A percentile compares a stretch with the other conserved stretches of the same genome.
Conservation (phyloP, 2,888 invertebrate genomes). For the Chrysodeixis includens region DNA sequence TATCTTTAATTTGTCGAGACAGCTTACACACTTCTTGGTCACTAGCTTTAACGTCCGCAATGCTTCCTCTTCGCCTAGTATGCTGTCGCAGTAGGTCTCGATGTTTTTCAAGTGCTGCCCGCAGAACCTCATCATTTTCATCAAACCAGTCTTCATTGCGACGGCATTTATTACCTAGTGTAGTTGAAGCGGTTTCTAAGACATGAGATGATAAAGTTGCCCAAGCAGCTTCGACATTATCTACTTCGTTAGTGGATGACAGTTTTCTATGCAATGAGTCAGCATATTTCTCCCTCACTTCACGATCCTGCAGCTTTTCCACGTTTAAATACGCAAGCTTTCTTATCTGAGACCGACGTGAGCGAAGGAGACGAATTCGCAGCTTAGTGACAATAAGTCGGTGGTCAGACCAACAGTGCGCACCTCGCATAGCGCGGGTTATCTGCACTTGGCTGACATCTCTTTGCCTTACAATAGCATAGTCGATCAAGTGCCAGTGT, state of each 20-base stretch:
- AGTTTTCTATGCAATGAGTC: background rate
- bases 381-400: slow-evolving; percentile 42
- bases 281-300: slow-evolving; percentile 1
- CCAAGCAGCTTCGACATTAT: background rate
- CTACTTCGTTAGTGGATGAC: background rate
- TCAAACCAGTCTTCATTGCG: slow-evolving; percentile 16
- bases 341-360: background rate
- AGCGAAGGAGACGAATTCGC: background rate
- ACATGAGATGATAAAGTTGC: background rate
- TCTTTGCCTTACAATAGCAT: slow-evolving; percentile 26
- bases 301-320: slow-evolving; percentile 21
- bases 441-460: slow-evolving; percentile 46
- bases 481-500: slow-evolving; percentile 55
- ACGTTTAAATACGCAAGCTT: slow-evolving; percentile 7
- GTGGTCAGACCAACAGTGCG: slow-evolving; percentile 52
- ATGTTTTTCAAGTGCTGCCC: background rate
- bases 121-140: slow-evolving; percentile 16
- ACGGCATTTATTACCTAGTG: background rate
- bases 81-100: background rate
- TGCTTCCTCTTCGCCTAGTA: background rate
- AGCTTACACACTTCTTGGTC: background rate
- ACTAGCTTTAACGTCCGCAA: background rate
- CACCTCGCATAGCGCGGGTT: slow-evolving; percentile 55
- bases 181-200: background rate
- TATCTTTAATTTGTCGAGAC: slow-evolving; percentile 2